Evolutionary conservation across 2,888 invertebrate species (phyloP), one percentile per base, ranked within the genome.

Genomic region (Lasius platythorax): DNA sequence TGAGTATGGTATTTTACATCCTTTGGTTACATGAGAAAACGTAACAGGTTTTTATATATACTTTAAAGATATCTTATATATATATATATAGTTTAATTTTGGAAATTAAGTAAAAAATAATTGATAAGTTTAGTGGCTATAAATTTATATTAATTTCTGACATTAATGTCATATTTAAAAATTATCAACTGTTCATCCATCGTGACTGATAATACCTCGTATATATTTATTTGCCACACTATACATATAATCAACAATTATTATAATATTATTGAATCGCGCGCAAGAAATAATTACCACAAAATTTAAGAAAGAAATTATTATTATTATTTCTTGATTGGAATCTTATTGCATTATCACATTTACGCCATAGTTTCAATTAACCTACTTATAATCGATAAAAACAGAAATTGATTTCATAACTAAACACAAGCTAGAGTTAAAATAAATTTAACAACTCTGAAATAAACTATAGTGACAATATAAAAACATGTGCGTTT

Each of bases 291-390:
- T 56, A 56, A 28, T 40, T 53, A 58, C 28, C 28, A 40, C 28
- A n/a, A 73, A 61, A 73, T 61, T 40, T 0, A 40, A 58, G 12
- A 53, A 70, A 30, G n/a, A 53, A 8, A 15, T 50, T 1, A 53
- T 8, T 50, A 70, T 12, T 50, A 4, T 68, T 6, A 40, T 66
- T 67, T 43, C 3, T 3, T 53, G 30, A 50, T 1, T 50, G n/a
- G 2, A 70, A 53, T 72, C 15, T 72, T 23, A 72, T 53, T 72
- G 33, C 33, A 15, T 53, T 30, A n/a, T 70, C 12, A 70, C 18
- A 53, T 0, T 53, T 33, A 37, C 15, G 5, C 9, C 53, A 72
- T 33, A 12, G 4, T 4, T n/a, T 74, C 8, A 61, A 74, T 61
- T 40, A 40, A 58, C n/a, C 40, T 15, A 28, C 5, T 73, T 18